A percentile compares a stretch with the other conserved stretches of the same genome.
Evolutionary conservation across 2,113 vertebrate genomes (phyloP).

Genomic region (Triplophysa rosa): DNA sequence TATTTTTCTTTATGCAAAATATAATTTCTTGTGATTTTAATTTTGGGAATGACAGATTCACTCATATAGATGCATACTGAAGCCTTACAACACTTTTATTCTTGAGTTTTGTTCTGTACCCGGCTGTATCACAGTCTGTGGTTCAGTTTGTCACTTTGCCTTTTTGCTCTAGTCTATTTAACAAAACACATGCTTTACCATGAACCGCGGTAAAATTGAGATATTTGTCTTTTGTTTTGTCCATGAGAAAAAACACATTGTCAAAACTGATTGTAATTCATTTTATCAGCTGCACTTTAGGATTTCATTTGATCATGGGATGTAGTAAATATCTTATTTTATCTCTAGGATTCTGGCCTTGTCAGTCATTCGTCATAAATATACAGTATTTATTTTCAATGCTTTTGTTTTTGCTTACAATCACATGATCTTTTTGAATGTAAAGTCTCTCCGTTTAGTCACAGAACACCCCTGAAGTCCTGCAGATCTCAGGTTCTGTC

Average conservation of each 20-base stretch:
- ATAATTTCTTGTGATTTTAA: no score
- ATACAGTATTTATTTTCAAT: not conserved
- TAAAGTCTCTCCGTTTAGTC: not conserved
- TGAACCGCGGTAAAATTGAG: not conserved
- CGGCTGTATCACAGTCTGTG: not conserved
- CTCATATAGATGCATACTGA: not conserved
- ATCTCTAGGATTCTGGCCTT: not conserved
- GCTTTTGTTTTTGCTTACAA: not conserved
- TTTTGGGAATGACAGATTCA: no score
- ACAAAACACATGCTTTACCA: not conserved
- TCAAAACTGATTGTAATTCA: not conserved
- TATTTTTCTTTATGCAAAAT: no score
- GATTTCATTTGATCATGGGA: not conserved
- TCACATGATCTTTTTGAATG: not conserved
- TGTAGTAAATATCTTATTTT: not conserved
- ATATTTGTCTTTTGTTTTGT: not conserved
- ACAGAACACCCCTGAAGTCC: not conserved
- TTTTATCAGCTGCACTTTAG: slow-evolving; percentile 22
- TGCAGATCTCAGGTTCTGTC: not conserved
- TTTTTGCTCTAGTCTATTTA: not conserved
- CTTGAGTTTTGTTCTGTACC: not conserved
- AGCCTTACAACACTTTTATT: slow-evolving; percentile 12
- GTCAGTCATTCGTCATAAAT: not conserved
- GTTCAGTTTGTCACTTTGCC: not conserved
- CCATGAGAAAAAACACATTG: not conserved